Evolutionary conservation across 2,888 invertebrate species (phyloP), one percentile per base, ranked within the genome.

Genomic region (Strigamia maritima): DNA sequence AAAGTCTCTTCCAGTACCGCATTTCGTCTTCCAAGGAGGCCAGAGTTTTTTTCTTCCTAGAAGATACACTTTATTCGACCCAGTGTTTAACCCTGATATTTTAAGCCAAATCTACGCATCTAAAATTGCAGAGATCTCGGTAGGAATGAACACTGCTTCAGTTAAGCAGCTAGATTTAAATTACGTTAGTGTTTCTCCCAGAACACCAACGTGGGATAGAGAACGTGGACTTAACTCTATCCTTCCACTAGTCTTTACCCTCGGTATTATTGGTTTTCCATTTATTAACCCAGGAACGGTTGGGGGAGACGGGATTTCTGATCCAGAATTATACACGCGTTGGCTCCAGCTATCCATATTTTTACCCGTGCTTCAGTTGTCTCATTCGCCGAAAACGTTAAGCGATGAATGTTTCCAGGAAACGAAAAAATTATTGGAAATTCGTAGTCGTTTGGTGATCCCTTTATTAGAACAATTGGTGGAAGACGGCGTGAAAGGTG

Each of bases 231-330:
- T 95, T 22, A 89, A 90, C 81, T 90, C 91, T 10, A 91, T 97
- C 0, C 92, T 98, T 82, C 95, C 97, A 0, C 93, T 95, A 8
- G 92, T 95, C 80, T 86, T 96, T 26, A 93, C 92, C 0, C 93
- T 97, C 82, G 96, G 97, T 0, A 90, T 97, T 26, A 91, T 94
- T 77, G 98, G 98, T 0, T 97, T 93, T 86, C 96, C 96, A 0
- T 97, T 97, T 83, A 90, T 97, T 70, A 91, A 97, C 88, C 95
- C 97, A 0, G 97, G 97, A 0, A 93, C 96, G 4, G 94, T 98
- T 0, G 98, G 98, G 0, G 98, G 96, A 0, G 95, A 80, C 38
- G 79, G 79, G 10, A 85, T 93, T 54, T 93, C 93, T 0, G 92
- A 93, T 82, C 90, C 91, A 81, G 95, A 97, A 84, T 86, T 97